phyloP scores from a whole-genome alignment of 1,140 invertebrate genomes.

The Neotoxoptera formosana region DNA sequence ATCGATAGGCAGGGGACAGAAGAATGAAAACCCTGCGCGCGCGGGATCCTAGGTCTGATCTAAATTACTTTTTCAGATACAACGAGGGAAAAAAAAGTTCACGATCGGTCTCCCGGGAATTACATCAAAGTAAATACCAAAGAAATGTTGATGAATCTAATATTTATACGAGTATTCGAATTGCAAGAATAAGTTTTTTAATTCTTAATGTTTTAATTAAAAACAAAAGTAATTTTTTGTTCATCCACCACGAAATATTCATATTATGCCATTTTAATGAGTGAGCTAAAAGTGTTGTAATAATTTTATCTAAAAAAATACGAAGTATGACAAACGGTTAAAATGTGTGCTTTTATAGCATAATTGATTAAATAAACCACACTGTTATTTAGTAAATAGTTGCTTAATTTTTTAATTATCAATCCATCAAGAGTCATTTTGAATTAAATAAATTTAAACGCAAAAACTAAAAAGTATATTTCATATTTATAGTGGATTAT shows the following conservation, averaged over 20 bases:
- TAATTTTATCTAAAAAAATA: background rate
- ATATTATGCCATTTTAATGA: background rate
- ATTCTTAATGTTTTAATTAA: constrained; percentile 36
- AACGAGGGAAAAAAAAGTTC: background rate
- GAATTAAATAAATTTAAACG: background rate
- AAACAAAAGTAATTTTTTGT: background rate
- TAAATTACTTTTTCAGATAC: constrained; percentile 46
- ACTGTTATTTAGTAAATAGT: background rate
- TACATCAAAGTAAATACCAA: background rate
- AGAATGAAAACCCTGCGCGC: background rate
- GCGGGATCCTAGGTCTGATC: constrained; percentile 27
- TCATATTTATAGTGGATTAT: background rate
- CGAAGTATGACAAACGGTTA: background rate
- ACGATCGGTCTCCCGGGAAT: constrained; percentile 24
- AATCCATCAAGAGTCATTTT: background rate
- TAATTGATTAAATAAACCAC: background rate
- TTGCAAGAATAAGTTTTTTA: constrained; percentile 8
- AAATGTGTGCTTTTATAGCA: background rate
- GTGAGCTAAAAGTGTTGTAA: background rate
- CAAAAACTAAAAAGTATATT: background rate
- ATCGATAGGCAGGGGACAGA: constrained; percentile 34
- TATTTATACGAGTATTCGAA: background rate
- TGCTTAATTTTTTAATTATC: background rate
- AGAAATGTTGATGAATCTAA: background rate
- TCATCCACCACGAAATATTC: background rate